These are phyloP conservation scores for Scarus forsteni DNA, from an alignment of 2,797 vertebrate genomes.

Conservation along the genomic window DNA sequence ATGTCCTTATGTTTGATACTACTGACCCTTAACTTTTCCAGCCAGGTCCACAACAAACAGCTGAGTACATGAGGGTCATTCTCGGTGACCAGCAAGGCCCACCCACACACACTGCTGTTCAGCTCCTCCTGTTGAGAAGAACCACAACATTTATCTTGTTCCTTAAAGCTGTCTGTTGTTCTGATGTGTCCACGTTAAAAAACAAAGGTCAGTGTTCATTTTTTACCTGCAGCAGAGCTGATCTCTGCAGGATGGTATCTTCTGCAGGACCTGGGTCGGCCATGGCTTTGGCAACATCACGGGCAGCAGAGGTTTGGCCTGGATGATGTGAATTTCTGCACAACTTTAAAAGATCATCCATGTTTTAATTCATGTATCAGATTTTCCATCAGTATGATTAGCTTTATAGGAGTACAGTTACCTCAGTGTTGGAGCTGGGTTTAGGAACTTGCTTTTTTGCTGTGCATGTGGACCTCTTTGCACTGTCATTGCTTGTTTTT, in stretches of 20 bases:
- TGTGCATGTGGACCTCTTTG: constrained; percentile 57
- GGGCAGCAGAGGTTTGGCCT: constrained; percentile 60
- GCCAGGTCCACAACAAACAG: constrained; percentile 86
- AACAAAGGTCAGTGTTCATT: not conserved
- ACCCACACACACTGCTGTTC: constrained; percentile 85
- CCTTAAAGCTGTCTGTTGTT: not conserved
- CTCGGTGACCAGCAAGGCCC: constrained; percentile 84
- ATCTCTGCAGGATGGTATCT: constrained; percentile 74
- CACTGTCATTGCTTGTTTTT: constrained; percentile 33
- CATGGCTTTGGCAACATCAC: constrained; percentile 82
- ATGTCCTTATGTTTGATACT: constrained; percentile 6
- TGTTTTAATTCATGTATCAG: constrained; percentile 7
- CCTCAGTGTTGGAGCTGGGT: constrained; percentile 80
- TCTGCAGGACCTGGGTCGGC: constrained; percentile 70
- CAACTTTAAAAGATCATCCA: constrained; percentile 59
- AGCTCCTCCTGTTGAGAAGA: constrained; percentile 80
- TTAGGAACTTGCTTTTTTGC: constrained; percentile 65
- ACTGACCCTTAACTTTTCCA: constrained; percentile 85
- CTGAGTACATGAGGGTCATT: constrained; percentile 83
- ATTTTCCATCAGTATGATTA: not conserved
- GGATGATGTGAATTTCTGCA: constrained; percentile 47
- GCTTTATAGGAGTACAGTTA: constrained; percentile 36
- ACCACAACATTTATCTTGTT: not conserved
- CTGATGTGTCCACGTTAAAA: not conserved
- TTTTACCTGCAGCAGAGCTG: constrained; percentile 79